Evolutionary conservation across 2,888 invertebrate genomes (phyloP).

Genomic region (Antheraea yamamai): DNA sequence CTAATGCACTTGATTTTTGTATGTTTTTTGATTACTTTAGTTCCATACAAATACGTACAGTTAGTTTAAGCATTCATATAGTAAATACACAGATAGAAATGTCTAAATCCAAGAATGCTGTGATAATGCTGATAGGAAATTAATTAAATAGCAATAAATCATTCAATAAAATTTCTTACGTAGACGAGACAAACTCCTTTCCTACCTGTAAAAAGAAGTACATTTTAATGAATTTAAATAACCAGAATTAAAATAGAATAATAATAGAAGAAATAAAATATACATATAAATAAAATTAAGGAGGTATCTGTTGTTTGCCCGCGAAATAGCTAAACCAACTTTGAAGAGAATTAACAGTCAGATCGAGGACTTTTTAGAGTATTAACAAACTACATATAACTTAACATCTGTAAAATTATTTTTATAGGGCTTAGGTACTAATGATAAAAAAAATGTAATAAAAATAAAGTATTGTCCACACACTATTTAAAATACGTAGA

Average conservation of each 20-base stretch:
- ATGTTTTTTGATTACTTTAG: background rate
- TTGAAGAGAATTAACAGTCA: no score
- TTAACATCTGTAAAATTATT: no score
- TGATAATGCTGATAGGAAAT: background rate
- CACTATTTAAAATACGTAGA: no score
- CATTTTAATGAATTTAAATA: background rate
- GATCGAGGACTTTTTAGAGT: no score
- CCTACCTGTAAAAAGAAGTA: conserved; percentile 19
- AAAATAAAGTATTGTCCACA: no score
- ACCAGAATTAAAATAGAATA: background rate
- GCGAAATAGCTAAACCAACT: no score
- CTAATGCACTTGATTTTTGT: background rate
- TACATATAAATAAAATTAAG: background rate
- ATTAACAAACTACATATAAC: no score
- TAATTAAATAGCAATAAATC: background rate
- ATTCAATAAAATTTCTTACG: background rate
- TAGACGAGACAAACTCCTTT: background rate
- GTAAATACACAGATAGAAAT: background rate
- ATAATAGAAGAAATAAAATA: background rate
- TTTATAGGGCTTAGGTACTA: no score
- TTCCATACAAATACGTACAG: background rate
- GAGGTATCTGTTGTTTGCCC: no score
- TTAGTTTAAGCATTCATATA: background rate
- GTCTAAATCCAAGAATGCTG: background rate
- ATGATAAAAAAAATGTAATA: no score